Evolutionary conservation across 2,113 vertebrate genomes (phyloP), one percentile per base, ranked within the genome.

Genomic region (human (Homo sapiens)): DNA sequence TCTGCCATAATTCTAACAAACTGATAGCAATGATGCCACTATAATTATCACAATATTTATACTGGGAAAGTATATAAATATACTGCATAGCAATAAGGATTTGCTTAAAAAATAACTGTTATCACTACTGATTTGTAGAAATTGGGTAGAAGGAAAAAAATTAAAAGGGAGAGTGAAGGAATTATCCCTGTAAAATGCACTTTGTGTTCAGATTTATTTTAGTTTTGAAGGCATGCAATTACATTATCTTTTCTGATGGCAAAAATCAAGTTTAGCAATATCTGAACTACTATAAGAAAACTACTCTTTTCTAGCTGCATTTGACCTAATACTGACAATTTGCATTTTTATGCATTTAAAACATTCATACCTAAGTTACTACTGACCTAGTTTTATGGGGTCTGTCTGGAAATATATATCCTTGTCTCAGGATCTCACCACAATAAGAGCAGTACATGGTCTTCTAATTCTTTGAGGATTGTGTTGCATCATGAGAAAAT

Each of bases 121-220:
- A n/a, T 97, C 4, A 85, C 72, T 22, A 82, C 10, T 84, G 50
- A 90, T 76, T 84, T 95, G 12, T 89, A 25, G 75, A 89, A 92
- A 82, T 50, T 85, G 7, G 0, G 11, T 70, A 92, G 38, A 85
- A 76, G 38, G 40, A 16, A n/a, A 64, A 86, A 85, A 87, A 89
- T 38, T 50, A 32, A 84, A 83, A 55, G 48, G 52, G 27, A 68
- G 5, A 97, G 55, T 32, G 23, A 93, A 93, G 27, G 52, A 92
- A 92, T 97, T 94, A 82, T 59, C 66, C 12, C 38, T 73, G 3
- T 79, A 78, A 95, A 94, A 72, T 90, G 4, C 52, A 94, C 72
- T 98, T 97, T 91, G 48, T 43, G 64, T 73, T 95, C 57, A 86
- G 17, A 66, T 93, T 86, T 91, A 93, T 96, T 93, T 91, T 96